Conservation (phyloP, 2,797 vertebrate genomes). For the Huso huso region DNA sequence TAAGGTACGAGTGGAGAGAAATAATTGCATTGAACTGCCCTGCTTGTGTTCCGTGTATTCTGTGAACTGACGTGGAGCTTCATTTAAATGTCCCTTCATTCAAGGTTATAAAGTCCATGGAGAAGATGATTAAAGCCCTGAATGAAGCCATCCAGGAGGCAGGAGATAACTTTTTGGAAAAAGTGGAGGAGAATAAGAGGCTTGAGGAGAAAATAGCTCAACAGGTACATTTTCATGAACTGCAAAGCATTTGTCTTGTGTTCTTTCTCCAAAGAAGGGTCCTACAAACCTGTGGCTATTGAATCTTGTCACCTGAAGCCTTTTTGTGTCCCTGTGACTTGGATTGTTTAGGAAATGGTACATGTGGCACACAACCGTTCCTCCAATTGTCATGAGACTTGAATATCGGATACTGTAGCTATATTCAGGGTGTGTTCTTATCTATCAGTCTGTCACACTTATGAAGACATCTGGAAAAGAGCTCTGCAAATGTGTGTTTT, state of each 20-base stretch:
- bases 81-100: slow-evolving; percentile 2
- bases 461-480: too few relatives aligned
- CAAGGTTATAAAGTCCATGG: slow-evolving; percentile 52
- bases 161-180: slow-evolving; percentile 31
- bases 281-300: background rate
- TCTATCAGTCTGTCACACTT: background rate
- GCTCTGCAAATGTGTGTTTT: too few relatives aligned
- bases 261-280: too few relatives aligned
- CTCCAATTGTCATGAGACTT: background rate
- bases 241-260: too few relatives aligned
- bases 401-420: background rate
- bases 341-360: background rate
- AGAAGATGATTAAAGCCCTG: slow-evolving; percentile 47
- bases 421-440: background rate
- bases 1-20: too few relatives aligned
- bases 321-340: too few relatives aligned
- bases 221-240: slow-evolving; percentile 38
- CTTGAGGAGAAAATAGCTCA: slow-evolving; percentile 36
- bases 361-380: background rate
- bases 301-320: too few relatives aligned
- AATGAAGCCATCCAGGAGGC: slow-evolving; percentile 44
- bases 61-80: background rate
- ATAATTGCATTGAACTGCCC: background rate
- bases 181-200: slow-evolving; percentile 39
- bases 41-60: background rate